These are phyloP conservation scores for Laspeyria flexula DNA, from an alignment of 2,888 invertebrate species.

Conservation along the genomic window DNA sequence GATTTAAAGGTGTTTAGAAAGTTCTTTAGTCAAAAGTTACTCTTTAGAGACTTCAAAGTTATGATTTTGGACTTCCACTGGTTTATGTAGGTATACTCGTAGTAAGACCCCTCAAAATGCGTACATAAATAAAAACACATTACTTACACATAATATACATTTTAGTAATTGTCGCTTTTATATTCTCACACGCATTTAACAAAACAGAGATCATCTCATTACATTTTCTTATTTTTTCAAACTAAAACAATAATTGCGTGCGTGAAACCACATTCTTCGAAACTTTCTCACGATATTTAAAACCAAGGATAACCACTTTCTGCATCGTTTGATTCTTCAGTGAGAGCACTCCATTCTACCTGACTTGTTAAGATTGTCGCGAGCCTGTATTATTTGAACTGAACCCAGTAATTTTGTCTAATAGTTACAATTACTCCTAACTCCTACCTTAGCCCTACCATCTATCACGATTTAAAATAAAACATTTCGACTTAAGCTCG, in stretches of 20 bases:
- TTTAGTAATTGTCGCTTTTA: too few relatives aligned
- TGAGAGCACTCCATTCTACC: conserved; percentile 24
- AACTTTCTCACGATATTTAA: conserved; percentile 26
- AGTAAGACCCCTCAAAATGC: too few relatives aligned
- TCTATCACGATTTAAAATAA: conserved; percentile 66
- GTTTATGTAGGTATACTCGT: too few relatives aligned
- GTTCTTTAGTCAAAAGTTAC: too few relatives aligned
- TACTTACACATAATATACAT: too few relatives aligned
- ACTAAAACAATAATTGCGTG: conserved; percentile 13
- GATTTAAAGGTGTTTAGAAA: too few relatives aligned
- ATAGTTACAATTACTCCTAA: conserved; percentile 65
- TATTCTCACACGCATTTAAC: too few relatives aligned
- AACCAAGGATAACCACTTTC: conserved; percentile 38
- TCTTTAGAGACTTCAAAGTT: too few relatives aligned
- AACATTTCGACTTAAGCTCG: conserved; percentile 58
- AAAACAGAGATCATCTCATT: too few relatives aligned
- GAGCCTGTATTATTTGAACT: conserved; percentile 40
- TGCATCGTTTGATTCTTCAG: conserved; percentile 21
- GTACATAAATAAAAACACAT: too few relatives aligned
- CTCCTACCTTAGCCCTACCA: conserved; percentile 64
- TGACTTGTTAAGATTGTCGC: conserved; percentile 34
- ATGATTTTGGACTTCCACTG: too few relatives aligned
- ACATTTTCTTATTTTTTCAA: neutral
- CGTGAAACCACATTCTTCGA: conserved; percentile 3
- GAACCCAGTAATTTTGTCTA: conserved; percentile 59